Percentiles rank a stretch among this genome's conserved stretches.
Conservation (phyloP, 2,113 vertebrate species). For the Takifugu flavidus region DNA sequence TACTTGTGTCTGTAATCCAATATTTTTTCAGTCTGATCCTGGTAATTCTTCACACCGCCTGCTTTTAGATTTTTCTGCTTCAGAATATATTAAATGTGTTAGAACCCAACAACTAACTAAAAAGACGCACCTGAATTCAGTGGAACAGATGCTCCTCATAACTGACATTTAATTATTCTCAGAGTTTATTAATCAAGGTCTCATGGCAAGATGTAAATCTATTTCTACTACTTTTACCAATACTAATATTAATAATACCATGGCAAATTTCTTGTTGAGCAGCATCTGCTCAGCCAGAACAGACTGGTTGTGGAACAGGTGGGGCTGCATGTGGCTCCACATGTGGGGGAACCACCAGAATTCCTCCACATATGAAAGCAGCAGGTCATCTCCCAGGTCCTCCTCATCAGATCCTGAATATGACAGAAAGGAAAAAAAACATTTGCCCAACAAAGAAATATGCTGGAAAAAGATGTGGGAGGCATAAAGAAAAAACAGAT, state of each 20-base stretch:
- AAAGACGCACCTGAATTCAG: too few relatives aligned
- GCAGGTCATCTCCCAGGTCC: constrained; percentile 90
- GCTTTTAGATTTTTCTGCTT: too few relatives aligned
- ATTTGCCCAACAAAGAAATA: neutral
- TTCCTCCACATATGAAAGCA: constrained; percentile 90
- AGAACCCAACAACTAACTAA: too few relatives aligned
- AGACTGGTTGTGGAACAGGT: constrained; percentile 97
- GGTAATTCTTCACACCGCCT: too few relatives aligned
- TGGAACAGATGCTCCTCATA: too few relatives aligned
- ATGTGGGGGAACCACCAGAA: constrained; percentile 99
- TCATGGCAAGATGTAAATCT: too few relatives aligned
- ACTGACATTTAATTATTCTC: too few relatives aligned
- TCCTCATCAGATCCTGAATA: constrained; percentile 88
- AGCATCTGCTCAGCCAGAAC: constrained; percentile 96
- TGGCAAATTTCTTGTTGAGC: constrained; percentile 95
- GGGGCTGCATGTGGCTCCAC: constrained; percentile 99
- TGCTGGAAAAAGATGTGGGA: constrained; percentile 19
- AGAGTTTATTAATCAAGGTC: too few relatives aligned
- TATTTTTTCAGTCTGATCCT: too few relatives aligned
- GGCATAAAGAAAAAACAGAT: neutral
- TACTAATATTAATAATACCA: constrained; percentile 70
- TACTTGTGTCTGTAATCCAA: too few relatives aligned
- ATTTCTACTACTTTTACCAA: too few relatives aligned
- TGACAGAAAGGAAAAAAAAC: neutral
- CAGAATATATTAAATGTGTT: too few relatives aligned